Percentiles rank a stretch among this genome's conserved stretches.
Evolutionary conservation across 2,113 vertebrate species (phyloP).

Genomic region (Python bivittatus): DNA sequence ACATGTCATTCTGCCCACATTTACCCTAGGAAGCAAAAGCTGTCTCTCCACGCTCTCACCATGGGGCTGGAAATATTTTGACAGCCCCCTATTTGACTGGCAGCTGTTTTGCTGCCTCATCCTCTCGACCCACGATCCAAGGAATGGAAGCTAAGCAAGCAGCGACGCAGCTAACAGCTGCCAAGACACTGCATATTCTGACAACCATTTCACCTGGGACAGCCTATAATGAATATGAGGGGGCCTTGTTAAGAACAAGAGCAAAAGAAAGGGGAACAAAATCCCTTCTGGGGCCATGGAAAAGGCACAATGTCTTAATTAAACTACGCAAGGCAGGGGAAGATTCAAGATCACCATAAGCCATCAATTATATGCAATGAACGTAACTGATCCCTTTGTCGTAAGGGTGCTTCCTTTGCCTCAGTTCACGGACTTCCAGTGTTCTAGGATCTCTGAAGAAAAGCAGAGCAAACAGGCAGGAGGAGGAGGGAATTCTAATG

Average conservation of each 20-base stretch:
- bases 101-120: neutral
- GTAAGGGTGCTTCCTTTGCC: neutral
- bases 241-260: neutral
- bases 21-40: neutral
- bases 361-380: neutral
- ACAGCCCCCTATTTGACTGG: neutral
- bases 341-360: neutral
- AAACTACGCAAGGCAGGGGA: neutral
- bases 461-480: neutral
- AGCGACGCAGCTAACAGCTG: neutral
- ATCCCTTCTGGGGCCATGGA: neutral
- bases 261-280: neutral
- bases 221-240: neutral
- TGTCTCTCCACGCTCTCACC: neutral
- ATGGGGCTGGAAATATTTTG: neutral
- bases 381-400: neutral
- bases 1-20: neutral
- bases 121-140: neutral
- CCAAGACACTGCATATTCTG: neutral
- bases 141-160: neutral
- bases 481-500: neutral
- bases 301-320: neutral
- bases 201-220: neutral
- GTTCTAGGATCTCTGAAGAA: neutral
- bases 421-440: neutral